A percentile compares a stretch with the other conserved stretches of the same genome.
Conservation (phyloP, 2,113 vertebrate species). For the Hylia prasina region DNA sequence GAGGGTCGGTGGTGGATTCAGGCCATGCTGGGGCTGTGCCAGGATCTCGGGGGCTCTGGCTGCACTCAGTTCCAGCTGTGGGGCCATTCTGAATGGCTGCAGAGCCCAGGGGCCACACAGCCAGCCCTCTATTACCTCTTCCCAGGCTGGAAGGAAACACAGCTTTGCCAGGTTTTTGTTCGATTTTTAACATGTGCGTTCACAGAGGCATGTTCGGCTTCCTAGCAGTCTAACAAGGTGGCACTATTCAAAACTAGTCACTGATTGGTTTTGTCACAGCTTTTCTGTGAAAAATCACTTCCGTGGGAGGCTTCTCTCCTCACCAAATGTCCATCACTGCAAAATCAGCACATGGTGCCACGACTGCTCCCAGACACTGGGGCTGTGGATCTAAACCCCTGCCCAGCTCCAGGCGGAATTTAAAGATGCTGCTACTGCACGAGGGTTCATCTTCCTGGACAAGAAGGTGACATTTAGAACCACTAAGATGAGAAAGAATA, state of each 20-base stretch:
- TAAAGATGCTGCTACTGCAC: not conserved
- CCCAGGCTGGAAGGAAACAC: too few species aligned
- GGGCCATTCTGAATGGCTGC: too few species aligned
- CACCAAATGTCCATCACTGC: not conserved
- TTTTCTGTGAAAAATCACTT: not conserved
- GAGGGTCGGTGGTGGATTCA: too few species aligned
- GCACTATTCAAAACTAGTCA: not conserved
- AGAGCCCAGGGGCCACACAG: too few species aligned
- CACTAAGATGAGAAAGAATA: not conserved
- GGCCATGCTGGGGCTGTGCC: too few species aligned
- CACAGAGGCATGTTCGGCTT: not conserved
- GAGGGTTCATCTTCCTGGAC: not conserved
- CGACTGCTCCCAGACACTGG: not conserved
- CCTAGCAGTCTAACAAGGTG: not conserved
- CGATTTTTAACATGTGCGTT: not conserved
- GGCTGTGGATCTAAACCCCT: not conserved
- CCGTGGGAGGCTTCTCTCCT: not conserved
- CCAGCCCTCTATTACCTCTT: too few species aligned
- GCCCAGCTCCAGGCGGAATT: fast-evolving
- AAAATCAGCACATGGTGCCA: not conserved
- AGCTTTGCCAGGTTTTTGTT: too few species aligned
- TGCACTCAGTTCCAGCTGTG: too few species aligned
- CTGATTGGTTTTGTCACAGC: not conserved
- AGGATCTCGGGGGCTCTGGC: too few species aligned
- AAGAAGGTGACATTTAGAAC: not conserved